Percentiles rank a stretch among this genome's conserved stretches.
phyloP scores from a whole-genome alignment of 53 echinoderm and acorn worm genomes.

The Crossaster papposus region DNA sequence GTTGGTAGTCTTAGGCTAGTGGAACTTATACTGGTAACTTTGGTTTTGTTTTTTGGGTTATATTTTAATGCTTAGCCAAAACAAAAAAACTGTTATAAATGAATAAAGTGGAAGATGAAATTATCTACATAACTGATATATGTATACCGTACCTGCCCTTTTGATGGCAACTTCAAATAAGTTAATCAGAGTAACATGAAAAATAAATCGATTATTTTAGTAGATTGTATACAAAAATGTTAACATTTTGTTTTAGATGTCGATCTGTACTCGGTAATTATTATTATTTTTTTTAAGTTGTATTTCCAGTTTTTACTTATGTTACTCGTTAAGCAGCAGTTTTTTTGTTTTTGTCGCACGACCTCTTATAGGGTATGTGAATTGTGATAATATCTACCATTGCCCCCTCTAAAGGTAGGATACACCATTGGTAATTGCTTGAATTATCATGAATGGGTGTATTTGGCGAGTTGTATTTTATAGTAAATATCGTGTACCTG shows the following conservation, averaged over 20 bases:
- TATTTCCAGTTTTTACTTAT: no score
- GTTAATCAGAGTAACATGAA: not conserved
- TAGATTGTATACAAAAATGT: constrained; percentile 15
- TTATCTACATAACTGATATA: constrained; percentile 12
- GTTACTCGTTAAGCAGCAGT: no score
- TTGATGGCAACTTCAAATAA: not conserved
- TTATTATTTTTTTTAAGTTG: not conserved
- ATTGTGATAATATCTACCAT: no score
- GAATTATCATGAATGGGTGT: no score
- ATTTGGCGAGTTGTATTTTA: no score
- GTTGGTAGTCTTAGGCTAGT: constrained; percentile 37
- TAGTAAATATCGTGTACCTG: no score
- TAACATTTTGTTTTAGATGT: constrained; percentile 15
- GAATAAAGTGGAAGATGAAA: not conserved
- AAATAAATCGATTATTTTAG: not conserved
- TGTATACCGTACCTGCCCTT: constrained; percentile 29
- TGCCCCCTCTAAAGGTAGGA: no score
- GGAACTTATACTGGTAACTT: constrained; percentile 6
- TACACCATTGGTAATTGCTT: no score
- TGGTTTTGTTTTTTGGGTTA: not conserved
- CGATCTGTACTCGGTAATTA: not conserved
- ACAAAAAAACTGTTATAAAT: not conserved
- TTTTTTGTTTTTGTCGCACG: no score
- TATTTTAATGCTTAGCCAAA: not conserved
- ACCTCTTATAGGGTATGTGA: no score